These are phyloP conservation scores for Arctocebus calabarensis DNA, from an alignment of 2,797 vertebrate species.

Conservation along the genomic window DNA sequence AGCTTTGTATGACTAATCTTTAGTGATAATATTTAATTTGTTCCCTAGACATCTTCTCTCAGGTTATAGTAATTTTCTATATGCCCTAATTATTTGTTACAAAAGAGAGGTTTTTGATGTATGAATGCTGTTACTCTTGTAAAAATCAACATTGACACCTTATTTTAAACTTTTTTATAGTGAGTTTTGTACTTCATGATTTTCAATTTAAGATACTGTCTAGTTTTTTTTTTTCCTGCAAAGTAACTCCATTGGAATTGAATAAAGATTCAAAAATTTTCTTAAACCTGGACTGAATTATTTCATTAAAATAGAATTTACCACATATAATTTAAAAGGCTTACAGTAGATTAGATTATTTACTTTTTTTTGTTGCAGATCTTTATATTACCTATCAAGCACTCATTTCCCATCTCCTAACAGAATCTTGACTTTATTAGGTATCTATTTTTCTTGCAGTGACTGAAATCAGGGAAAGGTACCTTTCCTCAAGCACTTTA, in stretches of 20 bases:
- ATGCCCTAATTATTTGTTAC: constrained; percentile 8
- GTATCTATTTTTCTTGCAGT: background rate
- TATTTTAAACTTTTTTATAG: constrained; percentile 17
- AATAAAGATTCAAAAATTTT: constrained; percentile 63
- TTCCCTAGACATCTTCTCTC: background rate
- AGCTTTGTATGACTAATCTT: background rate
- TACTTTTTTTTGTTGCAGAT: background rate
- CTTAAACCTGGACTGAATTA: constrained; percentile 40
- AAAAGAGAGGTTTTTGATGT: background rate
- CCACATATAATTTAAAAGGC: background rate
- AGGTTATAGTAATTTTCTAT: background rate
- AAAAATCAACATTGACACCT: constrained; percentile 36
- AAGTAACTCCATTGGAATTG: constrained; percentile 32
- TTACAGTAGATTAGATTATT: background rate
- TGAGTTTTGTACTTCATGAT: constrained; percentile 36
- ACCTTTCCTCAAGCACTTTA: background rate
- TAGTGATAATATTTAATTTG: background rate
- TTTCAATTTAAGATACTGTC: constrained; percentile 9
- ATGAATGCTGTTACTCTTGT: background rate
- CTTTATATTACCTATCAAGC: background rate
- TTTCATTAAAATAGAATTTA: constrained; percentile 61
- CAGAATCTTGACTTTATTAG: constrained; percentile 18
- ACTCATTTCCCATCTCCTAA: background rate
- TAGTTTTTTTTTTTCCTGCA: background rate
- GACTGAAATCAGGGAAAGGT: background rate